Conservation (phyloP, 2,888 invertebrate species). For the Ophion ellenae region DNA sequence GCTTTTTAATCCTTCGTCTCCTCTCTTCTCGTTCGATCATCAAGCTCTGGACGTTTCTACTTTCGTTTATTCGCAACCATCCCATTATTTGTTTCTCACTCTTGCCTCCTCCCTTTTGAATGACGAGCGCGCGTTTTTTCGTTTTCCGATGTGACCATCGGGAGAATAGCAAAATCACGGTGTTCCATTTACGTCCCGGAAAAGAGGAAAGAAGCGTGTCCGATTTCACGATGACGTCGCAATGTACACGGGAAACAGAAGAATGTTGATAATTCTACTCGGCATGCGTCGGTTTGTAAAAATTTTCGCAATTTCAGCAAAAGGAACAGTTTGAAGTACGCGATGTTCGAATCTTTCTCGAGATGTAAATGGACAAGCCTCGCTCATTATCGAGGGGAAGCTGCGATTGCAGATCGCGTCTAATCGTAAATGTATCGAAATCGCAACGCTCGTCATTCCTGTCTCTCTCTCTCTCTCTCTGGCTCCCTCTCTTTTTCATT, state of each 20-base stretch:
- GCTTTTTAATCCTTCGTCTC: conserved; percentile 19
- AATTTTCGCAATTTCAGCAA: not conserved
- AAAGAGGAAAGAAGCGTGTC: not conserved
- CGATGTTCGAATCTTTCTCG: not conserved
- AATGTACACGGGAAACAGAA: not conserved
- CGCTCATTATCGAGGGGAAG: not conserved
- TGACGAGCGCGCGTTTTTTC: not conserved
- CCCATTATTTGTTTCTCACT: not conserved
- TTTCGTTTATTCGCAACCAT: conserved; percentile 23
- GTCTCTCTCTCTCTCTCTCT: not conserved
- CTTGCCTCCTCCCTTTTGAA: not conserved
- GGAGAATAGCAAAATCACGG: conserved; percentile 4
- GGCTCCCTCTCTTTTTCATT: conserved; percentile 24
- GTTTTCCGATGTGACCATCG: not conserved
- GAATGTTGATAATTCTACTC: not conserved
- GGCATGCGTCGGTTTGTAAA: not conserved
- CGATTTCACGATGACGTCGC: not conserved
- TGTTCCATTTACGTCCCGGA: not conserved
- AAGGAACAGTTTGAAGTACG: not conserved
- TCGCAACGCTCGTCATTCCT: not conserved
- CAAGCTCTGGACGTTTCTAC: conserved; percentile 10
- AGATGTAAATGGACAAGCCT: not conserved
- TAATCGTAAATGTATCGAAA: not conserved
- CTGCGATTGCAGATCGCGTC: not conserved
- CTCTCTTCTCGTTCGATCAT: not conserved